These are phyloP conservation scores for Myocastor coypus DNA, from an alignment of 2,113 vertebrate genomes.

Conservation along the genomic window DNA sequence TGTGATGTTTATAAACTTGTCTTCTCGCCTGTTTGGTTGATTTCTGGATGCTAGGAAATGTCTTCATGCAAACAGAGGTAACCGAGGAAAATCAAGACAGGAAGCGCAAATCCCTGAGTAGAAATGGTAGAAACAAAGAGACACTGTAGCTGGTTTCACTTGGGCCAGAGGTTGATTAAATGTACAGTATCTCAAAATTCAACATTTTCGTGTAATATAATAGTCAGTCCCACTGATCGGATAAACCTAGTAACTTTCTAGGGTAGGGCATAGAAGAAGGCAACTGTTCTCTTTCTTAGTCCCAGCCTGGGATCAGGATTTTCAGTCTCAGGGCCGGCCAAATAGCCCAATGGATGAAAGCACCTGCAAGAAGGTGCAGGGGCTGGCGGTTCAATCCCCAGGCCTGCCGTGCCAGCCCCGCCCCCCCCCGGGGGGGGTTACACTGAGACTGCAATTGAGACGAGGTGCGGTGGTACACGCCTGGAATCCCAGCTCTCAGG, in stretches of 20 bases:
- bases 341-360: too few relatives aligned
- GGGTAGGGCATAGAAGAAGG: background rate
- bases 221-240: background rate
- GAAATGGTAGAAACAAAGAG: background rate
- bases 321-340: too few relatives aligned
- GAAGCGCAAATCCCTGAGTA: background rate
- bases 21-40: background rate
- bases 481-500: too few relatives aligned
- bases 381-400: too few relatives aligned
- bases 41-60: conserved; percentile 7
- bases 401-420: too few relatives aligned
- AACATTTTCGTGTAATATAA: background rate
- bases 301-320: background rate
- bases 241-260: background rate
- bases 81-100: background rate
- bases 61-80: background rate
- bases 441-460: too few relatives aligned
- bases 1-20: background rate
- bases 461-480: too few relatives aligned
- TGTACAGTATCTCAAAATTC: background rate
- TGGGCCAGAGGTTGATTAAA: background rate
- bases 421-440: too few relatives aligned
- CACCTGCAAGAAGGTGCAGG: too few relatives aligned
- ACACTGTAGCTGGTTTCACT: background rate
- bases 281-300: background rate